These are phyloP conservation scores for Kryptolebias ocellatus DNA, from an alignment of 2,797 vertebrate genomes.

Conservation along the genomic window DNA sequence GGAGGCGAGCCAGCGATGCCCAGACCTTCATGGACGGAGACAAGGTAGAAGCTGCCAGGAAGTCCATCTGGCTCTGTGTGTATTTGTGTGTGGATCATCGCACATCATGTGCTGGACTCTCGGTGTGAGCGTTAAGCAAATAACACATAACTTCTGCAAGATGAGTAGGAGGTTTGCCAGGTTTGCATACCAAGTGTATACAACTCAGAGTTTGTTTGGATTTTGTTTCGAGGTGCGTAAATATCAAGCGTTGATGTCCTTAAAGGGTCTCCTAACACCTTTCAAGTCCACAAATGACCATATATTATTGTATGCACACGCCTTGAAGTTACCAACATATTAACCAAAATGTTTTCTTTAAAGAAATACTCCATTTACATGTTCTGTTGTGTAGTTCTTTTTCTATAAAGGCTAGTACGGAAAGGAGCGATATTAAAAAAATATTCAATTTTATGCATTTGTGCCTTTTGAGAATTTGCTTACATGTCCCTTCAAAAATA, in stretches of 20 bases:
- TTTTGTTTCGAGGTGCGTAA: conserved; percentile 1
- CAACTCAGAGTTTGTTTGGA: not conserved
- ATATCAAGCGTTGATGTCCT: not conserved
- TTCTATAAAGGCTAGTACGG: too few relatives aligned
- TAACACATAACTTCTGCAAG: conserved; percentile 2
- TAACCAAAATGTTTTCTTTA: too few relatives aligned
- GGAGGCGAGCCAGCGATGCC: conserved; percentile 92
- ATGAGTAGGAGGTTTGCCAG: not conserved
- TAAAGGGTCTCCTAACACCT: not conserved
- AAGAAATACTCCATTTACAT: too few relatives aligned
- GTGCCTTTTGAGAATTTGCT: too few relatives aligned
- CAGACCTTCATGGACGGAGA: conserved; percentile 89
- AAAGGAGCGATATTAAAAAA: too few relatives aligned
- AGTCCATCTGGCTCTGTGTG: conserved; percentile 44
- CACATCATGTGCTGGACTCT: not conserved
- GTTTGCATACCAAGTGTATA: not conserved
- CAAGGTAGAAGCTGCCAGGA: conserved; percentile 85
- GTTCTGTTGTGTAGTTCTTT: too few relatives aligned
- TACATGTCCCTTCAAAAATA: too few relatives aligned
- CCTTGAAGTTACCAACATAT: too few relatives aligned
- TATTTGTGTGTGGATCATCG: conserved; percentile 9
- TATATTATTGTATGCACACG: too few relatives aligned
- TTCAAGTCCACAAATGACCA: not conserved
- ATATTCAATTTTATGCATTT: too few relatives aligned
- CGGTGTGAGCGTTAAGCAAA: not conserved